Percentiles rank a stretch among this genome's conserved stretches.
phyloP scores from a whole-genome alignment of 2,888 invertebrate species.

The Melinaea marsaeus region DNA sequence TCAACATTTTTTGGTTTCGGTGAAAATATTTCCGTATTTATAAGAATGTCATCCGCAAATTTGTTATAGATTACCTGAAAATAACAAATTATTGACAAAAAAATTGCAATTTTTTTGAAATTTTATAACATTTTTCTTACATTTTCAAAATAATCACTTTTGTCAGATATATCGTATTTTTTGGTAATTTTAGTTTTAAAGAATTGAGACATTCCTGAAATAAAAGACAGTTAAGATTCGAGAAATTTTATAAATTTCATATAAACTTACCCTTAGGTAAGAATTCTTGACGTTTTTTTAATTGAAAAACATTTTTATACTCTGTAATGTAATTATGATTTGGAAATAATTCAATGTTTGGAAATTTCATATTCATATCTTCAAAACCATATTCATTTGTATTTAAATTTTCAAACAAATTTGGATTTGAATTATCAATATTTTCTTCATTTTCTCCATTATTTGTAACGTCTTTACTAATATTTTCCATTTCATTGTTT shows the following conservation, averaged over 20 bases:
- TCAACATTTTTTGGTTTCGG: conserved; percentile 48
- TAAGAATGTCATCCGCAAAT: conserved; percentile 69
- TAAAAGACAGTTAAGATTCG: neutral
- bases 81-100: conserved; percentile 3
- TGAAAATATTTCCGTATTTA: conserved; percentile 64
- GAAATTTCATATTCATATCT: neutral
- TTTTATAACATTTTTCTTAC: conserved; percentile 41
- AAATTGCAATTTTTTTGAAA: neutral
- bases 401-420: neutral
- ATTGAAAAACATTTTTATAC: conserved; percentile 44
- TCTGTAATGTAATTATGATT: conserved; percentile 27
- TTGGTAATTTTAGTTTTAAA: conserved; percentile 54
- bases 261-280: conserved; percentile 74
- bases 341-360: no score
- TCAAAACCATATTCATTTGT: neutral
- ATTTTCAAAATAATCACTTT: conserved; percentile 54
- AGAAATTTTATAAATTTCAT: neutral
- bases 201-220: conserved; percentile 72
- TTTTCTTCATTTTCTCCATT: conserved; percentile 13
- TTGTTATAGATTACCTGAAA: conserved; percentile 60
- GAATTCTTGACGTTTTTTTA: conserved; percentile 68
- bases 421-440: conserved; percentile 14
- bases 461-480: conserved; percentile 16
- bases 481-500: neutral
- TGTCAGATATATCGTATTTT: conserved; percentile 37